phyloP scores from a whole-genome alignment of 2,888 invertebrate species.

The Salpingus planirostris region DNA sequence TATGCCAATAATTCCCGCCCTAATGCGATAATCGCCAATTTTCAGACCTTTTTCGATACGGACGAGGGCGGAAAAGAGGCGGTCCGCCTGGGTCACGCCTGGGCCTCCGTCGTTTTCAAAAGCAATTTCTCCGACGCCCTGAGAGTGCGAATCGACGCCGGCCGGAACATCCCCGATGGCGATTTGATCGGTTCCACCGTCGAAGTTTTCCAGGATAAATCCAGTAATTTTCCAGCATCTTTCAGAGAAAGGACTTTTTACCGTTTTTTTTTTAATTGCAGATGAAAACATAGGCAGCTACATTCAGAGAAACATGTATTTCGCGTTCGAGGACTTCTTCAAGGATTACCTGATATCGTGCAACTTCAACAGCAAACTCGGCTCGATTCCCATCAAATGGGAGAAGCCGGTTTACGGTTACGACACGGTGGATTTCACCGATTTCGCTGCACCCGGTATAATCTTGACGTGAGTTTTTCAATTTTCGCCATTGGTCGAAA shows the following conservation, averaged over 20 bases:
- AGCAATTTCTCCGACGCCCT: conserved; percentile 67
- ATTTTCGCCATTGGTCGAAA: neutral
- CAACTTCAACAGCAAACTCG: conserved; percentile 53
- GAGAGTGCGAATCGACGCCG: conserved; percentile 43
- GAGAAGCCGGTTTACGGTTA: conserved; percentile 68
- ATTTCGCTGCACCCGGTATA: conserved; percentile 90
- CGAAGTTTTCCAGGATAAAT: conserved; percentile 69
- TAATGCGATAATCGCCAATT: too few relatives aligned
- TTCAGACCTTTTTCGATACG: conserved; percentile 15
- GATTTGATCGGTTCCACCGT: conserved; percentile 58
- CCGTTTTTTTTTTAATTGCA: conserved; percentile 36
- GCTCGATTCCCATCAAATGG: conserved; percentile 55
- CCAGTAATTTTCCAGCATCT: conserved; percentile 55
- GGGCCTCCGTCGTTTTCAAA: conserved; percentile 68
- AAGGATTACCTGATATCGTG: conserved; percentile 54
- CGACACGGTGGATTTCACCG: conserved; percentile 74
- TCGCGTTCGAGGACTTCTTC: conserved; percentile 65
- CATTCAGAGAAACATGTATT: conserved; percentile 63
- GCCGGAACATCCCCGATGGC: conserved; percentile 47
- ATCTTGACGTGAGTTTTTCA: conserved; percentile 64
- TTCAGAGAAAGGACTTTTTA: too few relatives aligned
- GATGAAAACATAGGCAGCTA: conserved; percentile 85
- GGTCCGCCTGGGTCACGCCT: conserved; percentile 62
- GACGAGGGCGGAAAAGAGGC: conserved; percentile 52
- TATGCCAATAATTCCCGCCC: too few relatives aligned